Evolutionary conservation across 2,888 invertebrate genomes (phyloP), one percentile per base, ranked within the genome.

Genomic region (Catocala sponsa): DNA sequence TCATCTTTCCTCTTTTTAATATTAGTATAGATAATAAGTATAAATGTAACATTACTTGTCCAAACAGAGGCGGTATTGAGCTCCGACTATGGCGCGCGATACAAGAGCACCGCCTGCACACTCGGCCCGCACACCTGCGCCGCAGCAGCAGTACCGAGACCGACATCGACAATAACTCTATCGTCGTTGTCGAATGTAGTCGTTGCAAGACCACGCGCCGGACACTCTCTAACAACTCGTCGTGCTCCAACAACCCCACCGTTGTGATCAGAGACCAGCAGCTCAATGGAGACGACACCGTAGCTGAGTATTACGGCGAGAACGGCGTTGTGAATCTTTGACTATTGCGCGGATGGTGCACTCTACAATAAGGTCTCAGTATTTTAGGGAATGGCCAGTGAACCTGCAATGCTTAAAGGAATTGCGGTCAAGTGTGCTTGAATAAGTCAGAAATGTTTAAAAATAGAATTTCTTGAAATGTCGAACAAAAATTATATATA

Each of bases 31-130:
- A 25, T 25, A 25, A 15, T 25, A 25, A 2, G 25, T 25, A 25
- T 25, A 25, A 25, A 25, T 25, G 25, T 25, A 25, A 25, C 4
- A 2, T 25, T 2, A 25, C 2, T 25, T 25, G 25, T 25, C 25
- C 25, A 4, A 25, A 25, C 91, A 97, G 97, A 84, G 97, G 97
- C 56, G 98, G 98, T 46, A 95, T 97, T 32, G 97, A 98, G 84
- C 95, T 98, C 51, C 96, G 97, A 59, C 93, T 99, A 68, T 99
- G 98, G 98, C 96, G 97, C 67, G 97, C 97, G 0, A 96, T 99
- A 58, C 88, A 95, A 63, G 95, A 96, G 48, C 95, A 96, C 81
- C 94, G 97, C 0, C 68, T 89, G 0, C 87, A 86, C 60, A 67
- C 81, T 9, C 81, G 80, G 13, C 68, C 85, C 2, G 74, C 81